Conservation (phyloP, 1,140 invertebrate genomes). For the Chionoecetes opilio region DNA sequence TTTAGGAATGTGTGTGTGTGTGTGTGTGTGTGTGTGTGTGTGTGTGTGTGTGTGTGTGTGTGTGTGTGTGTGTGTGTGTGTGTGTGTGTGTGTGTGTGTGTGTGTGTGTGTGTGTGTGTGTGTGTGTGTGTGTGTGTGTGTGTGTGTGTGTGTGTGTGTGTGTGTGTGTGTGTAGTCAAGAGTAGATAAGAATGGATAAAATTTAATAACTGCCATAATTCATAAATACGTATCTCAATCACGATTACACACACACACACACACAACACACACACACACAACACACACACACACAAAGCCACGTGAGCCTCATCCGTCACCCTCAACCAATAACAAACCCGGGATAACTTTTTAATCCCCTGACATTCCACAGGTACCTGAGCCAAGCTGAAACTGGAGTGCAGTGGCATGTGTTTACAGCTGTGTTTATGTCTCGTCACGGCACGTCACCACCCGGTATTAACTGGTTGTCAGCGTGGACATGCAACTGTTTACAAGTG, state of each 20-base stretch:
- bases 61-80: background rate
- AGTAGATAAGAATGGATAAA: no score
- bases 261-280: background rate
- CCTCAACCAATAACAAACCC: background rate
- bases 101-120: constrained; percentile 27
- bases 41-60: background rate
- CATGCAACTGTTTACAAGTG: no score
- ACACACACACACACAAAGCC: background rate
- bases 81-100: constrained; percentile 32
- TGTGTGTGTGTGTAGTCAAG: background rate
- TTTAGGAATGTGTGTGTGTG: background rate
- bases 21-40: background rate
- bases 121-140: constrained; percentile 17
- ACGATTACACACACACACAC: constrained; percentile 21
- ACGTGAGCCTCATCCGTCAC: background rate
- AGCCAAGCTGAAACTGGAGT: no score
- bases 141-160: background rate
- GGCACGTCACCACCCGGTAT: no score
- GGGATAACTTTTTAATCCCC: no score
- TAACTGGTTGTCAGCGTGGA: no score
- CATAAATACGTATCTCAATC: no score
- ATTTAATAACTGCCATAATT: no score
- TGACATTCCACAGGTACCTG: no score
- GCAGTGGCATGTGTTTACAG: no score
- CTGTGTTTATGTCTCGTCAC: no score